Evolutionary conservation across 2,113 vertebrate genomes (phyloP).

Genomic region (Monopterus albus): DNA sequence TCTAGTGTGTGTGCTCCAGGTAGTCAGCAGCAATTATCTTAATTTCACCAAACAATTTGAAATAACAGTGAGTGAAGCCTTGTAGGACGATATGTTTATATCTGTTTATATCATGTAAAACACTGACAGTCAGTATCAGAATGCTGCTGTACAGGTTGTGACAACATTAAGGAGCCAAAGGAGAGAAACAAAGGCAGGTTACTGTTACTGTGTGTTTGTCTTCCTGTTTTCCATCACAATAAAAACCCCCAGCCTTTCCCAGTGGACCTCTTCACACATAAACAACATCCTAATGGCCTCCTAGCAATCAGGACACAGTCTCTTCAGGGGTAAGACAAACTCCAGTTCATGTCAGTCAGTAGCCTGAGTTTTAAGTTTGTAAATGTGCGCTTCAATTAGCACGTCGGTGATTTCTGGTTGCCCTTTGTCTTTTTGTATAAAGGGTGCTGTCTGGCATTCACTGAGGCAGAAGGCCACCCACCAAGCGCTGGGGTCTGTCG

Average conservation of each 20-base stretch:
- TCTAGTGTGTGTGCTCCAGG: neutral
- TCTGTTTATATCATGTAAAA: too few relatives aligned
- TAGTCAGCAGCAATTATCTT: conserved; percentile 16
- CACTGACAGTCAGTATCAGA: too few relatives aligned
- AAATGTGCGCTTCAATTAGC: neutral
- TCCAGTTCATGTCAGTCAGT: neutral
- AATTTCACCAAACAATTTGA: conserved; percentile 25
- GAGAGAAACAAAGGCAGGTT: neutral
- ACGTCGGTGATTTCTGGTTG: conserved; percentile 1
- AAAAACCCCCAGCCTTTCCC: conserved; percentile 20
- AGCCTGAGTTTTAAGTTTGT: neutral
- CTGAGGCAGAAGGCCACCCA: too few relatives aligned
- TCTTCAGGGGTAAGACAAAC: neutral
- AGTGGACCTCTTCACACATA: conserved; percentile 29
- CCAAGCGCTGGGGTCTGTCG: too few relatives aligned
- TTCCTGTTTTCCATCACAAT: too few relatives aligned
- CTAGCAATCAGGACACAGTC: conserved; percentile 22
- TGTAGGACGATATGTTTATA: too few relatives aligned
- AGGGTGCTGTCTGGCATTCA: neutral
- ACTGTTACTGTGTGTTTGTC: too few relatives aligned
- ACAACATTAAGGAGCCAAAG: neutral
- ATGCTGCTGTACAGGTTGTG: neutral
- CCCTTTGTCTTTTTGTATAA: neutral
- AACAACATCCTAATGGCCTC: conserved; percentile 37
- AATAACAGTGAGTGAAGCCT: neutral